Base-by-base conservation (phyloP, 2,113 vertebrate genomes). In the Podarcis muralis region DNA sequence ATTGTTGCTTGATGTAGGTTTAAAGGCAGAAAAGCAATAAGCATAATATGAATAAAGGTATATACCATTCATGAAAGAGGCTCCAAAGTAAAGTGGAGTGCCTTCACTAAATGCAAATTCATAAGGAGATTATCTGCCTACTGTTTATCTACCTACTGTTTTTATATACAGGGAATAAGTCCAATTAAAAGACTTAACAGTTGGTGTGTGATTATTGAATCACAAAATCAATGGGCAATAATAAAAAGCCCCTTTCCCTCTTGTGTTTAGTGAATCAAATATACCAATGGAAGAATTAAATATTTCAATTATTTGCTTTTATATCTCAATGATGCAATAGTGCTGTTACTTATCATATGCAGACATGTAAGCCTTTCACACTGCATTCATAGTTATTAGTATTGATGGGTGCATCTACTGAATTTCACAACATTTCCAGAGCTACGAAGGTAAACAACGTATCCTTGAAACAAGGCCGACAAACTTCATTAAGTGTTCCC, bases 401-500 rank as follows among this genome's bases (percentile, higher is more conserved):
- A 88, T 27, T 89, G 32, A 35, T 37, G 85, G 83, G 12, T 12
- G 53, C 57, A 57, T 53, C 87, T 88, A 69, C 5, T 90, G 37
- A 6, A 23, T 93, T 93, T 90, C 92, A 81, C 74, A 74, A 87
- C 66, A 83, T 3, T 40, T 4, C 85, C 68, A 57, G 35, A 62
- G 71, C 53, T 37, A 53, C 32, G 90, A 84, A 91, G 91, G 87
- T 92, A 94, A 92, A 71, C 35, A 81, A 88, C 75, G 57, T 90
- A 90, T 81, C 94, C 94, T 95, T 93, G 92, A 93, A 94, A 90
- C 80, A 65, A 90, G 84, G 89, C 84, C 2, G 0, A 57, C 9
- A 62, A 40, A 65, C 87, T 92, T 88, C 87, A 90, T 93, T 92
- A 89, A 89, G 90, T 84, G 91, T 85, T 95, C 95, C 86, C 83